Percentiles rank a stretch among this genome's conserved stretches.
phyloP scores from a whole-genome alignment of 2,888 invertebrate species.

The Tanytarsus gracilentus region DNA sequence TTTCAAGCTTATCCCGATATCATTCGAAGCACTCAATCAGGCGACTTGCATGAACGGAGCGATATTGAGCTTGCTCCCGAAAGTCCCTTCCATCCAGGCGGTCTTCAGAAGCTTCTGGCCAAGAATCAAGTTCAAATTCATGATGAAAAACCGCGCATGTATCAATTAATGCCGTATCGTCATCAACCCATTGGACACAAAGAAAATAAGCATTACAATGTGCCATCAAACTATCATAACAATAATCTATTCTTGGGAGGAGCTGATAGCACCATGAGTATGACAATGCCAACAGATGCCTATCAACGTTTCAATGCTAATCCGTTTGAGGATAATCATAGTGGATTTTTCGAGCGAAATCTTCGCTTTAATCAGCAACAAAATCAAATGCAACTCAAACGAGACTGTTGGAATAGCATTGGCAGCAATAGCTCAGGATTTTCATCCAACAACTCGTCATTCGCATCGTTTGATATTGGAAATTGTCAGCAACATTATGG shows the following conservation, averaged over 20 bases:
- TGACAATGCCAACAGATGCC: background rate
- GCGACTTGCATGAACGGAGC: conserved; percentile 37
- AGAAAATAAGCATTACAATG: too few relatives aligned
- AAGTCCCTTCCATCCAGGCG: conserved; percentile 33
- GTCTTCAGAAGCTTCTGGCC: background rate
- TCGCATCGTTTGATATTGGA: background rate
- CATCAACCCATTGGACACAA: background rate
- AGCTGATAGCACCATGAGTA: background rate
- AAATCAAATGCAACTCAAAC: conserved; percentile 11
- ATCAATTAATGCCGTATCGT: background rate
- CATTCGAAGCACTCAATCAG: conserved; percentile 35
- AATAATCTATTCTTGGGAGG: conserved; percentile 2
- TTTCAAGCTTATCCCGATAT: conserved; percentile 40
- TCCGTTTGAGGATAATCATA: conserved; percentile 11
- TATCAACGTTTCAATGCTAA: background rate
- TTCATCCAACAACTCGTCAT: background rate
- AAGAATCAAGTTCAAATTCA: conserved; percentile 13
- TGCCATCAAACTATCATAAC: background rate
- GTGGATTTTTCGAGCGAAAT: conserved; percentile 19
- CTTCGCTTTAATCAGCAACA: conserved; percentile 14
- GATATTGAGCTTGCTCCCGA: conserved; percentile 37
- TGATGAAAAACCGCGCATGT: conserved; percentile 21
- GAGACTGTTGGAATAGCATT: conserved; percentile 7
- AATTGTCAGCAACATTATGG: background rate
- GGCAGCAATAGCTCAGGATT: background rate